Percentiles rank a stretch among this genome's conserved stretches.
Evolutionary conservation across 2,113 vertebrate species (phyloP).

Genomic region (Halcyon malimbica): DNA sequence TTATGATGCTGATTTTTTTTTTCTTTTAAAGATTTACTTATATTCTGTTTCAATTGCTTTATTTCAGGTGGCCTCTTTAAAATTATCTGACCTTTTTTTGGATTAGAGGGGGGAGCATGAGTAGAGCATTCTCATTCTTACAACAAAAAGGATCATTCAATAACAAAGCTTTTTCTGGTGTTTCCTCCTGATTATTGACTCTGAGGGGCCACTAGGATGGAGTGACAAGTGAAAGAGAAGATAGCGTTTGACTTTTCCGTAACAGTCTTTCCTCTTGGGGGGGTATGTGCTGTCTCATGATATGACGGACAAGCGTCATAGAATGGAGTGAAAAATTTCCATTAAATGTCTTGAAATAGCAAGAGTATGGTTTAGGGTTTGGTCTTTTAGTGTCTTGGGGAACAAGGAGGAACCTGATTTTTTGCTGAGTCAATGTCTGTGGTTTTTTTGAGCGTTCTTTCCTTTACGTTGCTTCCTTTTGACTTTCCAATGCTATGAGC

Average conservation of each 20-base stretch:
- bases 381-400: neutral
- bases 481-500: slow-evolving; percentile 14
- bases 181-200: neutral
- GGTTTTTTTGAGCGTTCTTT: slow-evolving; percentile 38
- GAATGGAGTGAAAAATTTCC: neutral
- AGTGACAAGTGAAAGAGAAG: neutral
- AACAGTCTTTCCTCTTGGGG: neutral
- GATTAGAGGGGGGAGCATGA: neutral
- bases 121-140: neutral
- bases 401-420: slow-evolving; percentile 40
- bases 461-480: slow-evolving; percentile 57
- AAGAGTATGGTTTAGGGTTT: neutral
- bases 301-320: neutral
- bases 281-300: neutral
- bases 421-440: slow-evolving; percentile 59
- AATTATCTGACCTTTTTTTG: neutral
- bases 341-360: neutral
- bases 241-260: neutral
- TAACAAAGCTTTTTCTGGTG: neutral
- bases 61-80: neutral
- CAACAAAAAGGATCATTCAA: neutral
- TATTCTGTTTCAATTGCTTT: neutral
- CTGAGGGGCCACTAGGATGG: neutral
- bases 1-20: neutral
- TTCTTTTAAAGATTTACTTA: neutral